Conservation (phyloP, 2,797 vertebrate genomes). For the Oreonectes daqikongensis region DNA sequence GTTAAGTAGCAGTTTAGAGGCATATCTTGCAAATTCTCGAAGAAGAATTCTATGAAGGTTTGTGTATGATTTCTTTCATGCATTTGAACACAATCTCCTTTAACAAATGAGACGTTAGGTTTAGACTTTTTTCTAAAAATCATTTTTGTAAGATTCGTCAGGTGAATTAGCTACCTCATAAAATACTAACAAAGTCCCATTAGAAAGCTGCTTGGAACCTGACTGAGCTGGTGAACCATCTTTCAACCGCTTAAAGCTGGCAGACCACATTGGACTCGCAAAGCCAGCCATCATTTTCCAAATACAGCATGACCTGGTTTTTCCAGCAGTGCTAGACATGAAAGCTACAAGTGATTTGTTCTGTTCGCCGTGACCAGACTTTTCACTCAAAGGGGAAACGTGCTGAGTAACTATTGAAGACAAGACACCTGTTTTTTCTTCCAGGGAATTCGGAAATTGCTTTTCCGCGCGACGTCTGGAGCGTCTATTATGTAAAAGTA, state of each 20-base stretch:
- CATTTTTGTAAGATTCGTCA: too few relatives aligned
- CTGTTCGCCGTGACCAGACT: neutral
- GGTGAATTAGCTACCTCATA: too few relatives aligned
- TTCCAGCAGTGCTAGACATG: slow-evolving; percentile 14
- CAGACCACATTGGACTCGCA: neutral
- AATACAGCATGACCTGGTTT: neutral
- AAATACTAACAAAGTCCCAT: too few relatives aligned
- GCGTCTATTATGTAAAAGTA: neutral
- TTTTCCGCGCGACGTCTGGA: slow-evolving; percentile 1
- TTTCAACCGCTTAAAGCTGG: neutral
- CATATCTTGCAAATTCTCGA: neutral
- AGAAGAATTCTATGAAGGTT: too few relatives aligned
- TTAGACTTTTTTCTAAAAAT: too few relatives aligned
- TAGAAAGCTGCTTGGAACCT: neutral
- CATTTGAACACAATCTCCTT: too few relatives aligned
- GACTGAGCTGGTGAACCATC: neutral
- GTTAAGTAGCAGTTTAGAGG: neutral
- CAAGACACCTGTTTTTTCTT: slow-evolving; percentile 18
- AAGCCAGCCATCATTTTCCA: neutral
- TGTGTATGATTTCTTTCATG: too few relatives aligned
- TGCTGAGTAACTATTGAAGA: neutral
- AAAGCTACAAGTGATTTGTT: neutral
- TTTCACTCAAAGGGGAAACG: slow-evolving; percentile 25
- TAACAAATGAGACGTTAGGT: too few relatives aligned
- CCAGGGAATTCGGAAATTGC: slow-evolving; percentile 4